Percentiles rank a stretch among this genome's conserved stretches.
Evolutionary conservation across 2,113 vertebrate genomes (phyloP).

Genomic region (Corythaeola cristata): DNA sequence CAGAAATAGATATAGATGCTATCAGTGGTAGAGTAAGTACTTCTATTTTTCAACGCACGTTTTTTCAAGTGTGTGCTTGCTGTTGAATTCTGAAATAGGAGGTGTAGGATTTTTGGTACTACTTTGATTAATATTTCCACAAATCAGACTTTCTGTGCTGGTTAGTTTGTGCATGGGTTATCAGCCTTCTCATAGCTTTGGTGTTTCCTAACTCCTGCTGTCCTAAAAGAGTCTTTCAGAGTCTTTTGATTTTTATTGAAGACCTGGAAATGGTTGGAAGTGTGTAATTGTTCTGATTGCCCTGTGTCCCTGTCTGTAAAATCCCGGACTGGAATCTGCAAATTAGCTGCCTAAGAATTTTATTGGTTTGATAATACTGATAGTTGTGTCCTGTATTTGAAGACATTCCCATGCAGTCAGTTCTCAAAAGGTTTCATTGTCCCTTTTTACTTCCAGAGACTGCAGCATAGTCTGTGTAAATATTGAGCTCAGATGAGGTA

Average conservation of each 20-base stretch:
- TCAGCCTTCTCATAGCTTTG: background rate
- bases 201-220: background rate
- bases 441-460: background rate
- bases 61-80: background rate
- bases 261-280: background rate
- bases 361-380: background rate
- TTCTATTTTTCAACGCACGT: background rate
- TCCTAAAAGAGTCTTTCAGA: background rate
- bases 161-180: background rate
- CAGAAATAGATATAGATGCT: constrained; percentile 93
- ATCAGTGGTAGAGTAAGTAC: constrained; percentile 93
- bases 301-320: background rate
- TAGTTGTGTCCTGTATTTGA: background rate
- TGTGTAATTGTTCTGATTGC: background rate
- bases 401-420: background rate
- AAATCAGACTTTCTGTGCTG: background rate
- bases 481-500: background rate
- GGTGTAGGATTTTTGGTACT: background rate
- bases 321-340: background rate
- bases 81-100: background rate
- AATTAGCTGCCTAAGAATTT: background rate
- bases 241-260: background rate
- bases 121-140: background rate
- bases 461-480: background rate
- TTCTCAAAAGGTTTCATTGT: background rate